phyloP scores from a whole-genome alignment of 1,140 invertebrate species.

The Drosophila triauraria region DNA sequence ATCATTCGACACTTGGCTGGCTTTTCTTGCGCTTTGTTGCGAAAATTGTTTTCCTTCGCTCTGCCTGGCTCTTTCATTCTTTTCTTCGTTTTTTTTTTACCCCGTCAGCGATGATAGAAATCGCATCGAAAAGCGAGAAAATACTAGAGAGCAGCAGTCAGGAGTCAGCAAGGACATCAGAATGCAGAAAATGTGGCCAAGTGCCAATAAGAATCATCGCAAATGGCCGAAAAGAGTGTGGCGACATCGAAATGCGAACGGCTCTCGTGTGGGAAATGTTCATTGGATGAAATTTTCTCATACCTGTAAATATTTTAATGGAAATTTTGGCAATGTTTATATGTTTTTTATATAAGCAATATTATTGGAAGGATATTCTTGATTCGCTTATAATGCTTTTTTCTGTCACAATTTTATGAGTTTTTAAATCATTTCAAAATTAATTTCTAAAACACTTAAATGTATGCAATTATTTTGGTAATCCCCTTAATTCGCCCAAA shows the following conservation, averaged over 20 bases:
- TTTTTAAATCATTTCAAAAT: too few relatives aligned
- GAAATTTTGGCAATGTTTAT: neutral
- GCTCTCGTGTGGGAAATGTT: constrained; percentile 15
- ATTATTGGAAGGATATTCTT: too few relatives aligned
- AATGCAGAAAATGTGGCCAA: constrained; percentile 73
- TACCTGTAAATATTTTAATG: constrained; percentile 13
- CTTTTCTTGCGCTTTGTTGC: constrained; percentile 52
- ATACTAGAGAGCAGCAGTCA: neutral
- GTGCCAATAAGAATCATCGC: constrained; percentile 62
- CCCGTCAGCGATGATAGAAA: constrained; percentile 59
- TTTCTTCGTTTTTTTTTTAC: neutral
- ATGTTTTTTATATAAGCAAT: too few relatives aligned
- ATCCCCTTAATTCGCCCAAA: too few relatives aligned
- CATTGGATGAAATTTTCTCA: constrained; percentile 4
- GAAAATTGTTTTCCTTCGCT: constrained; percentile 59
- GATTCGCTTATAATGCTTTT: too few relatives aligned
- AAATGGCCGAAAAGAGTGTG: constrained; percentile 46
- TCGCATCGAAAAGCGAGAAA: constrained; percentile 28
- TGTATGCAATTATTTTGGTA: too few relatives aligned
- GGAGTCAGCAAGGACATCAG: constrained; percentile 49
- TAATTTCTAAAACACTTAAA: too few relatives aligned
- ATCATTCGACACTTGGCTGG: constrained; percentile 46
- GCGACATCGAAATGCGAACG: constrained; percentile 33
- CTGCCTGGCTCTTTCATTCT: constrained; percentile 13
- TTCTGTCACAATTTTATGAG: too few relatives aligned